Evolutionary conservation across 2,113 vertebrate genomes (phyloP), one percentile per base, ranked within the genome.

Genomic region (Narcine bancroftii): DNA sequence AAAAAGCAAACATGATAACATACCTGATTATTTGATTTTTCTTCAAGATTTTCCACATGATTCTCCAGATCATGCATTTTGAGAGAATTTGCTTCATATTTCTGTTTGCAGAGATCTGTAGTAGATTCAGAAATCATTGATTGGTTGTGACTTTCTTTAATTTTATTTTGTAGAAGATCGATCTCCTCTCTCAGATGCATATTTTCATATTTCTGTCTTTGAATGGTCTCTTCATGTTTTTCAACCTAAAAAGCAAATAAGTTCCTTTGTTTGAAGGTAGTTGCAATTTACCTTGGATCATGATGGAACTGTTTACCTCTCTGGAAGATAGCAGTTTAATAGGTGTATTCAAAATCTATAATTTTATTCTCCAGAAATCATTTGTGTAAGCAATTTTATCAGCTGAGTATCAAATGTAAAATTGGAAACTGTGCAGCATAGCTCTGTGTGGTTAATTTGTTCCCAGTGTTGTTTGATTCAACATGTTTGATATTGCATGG

Each of bases 1-100:
- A 63, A 50, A 42, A 33, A 15, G 66, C 26, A 83, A n/a, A 42
- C n/a, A 69, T 36, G 17, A 71, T 33, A 66, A n/a, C 6, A 15
- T 94, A 96, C 95, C 96, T 94, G 92, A 77, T 93, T 93, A 92
- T 72, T 76, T 0, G 93, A 92, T 66, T 96, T 95, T 93, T 96
- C 94, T 92, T 95, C 93, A 92, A 94, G 53, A 53, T 77, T 93
- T 19, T 93, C 92, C 26, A 94, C 92, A 24, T 93, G 93, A 17
- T 93, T 94, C 81, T 95, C 94, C 73, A 95, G 92, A 83, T 92
- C 92, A 72, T 94, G 93, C 75, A 94, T 93, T 93, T 94, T 95
- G 92, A 93, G 94, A 92, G 94, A 93, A 26, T 93, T 93, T 6
- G 92, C n/a, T 0, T 65, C 79, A 85, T 94, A 96, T 92, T 96